phyloP scores from a whole-genome alignment of 2,797 vertebrate genomes.

The Sebastes jordani region DNA sequence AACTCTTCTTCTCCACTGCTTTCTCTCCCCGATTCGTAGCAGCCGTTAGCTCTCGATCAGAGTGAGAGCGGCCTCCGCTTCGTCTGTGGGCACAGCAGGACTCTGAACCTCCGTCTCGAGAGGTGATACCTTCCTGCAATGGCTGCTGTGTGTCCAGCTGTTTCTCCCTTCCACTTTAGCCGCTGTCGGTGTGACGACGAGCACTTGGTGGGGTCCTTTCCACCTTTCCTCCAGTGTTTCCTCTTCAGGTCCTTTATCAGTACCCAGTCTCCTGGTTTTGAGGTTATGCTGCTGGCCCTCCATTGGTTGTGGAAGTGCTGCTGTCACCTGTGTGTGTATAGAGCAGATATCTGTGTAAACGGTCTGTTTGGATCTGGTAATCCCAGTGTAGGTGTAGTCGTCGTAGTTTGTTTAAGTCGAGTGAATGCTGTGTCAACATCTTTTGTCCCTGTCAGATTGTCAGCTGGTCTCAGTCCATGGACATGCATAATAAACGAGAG shows the following conservation, averaged over 20 bases:
- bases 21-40: background rate
- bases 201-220: no score
- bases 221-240: no score
- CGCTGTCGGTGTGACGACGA: background rate
- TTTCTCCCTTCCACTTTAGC: background rate
- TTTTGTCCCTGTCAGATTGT: background rate
- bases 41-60: background rate
- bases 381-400: background rate
- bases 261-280: no score
- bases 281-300: background rate
- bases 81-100: background rate
- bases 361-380: background rate
- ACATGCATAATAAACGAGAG: background rate
- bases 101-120: background rate
- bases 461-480: background rate
- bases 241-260: no score
- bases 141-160: background rate
- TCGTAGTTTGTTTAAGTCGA: background rate
- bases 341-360: background rate
- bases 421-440: background rate
- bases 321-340: no score
- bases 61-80: background rate
- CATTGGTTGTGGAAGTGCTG: background rate
- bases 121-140: rapidly evolving
- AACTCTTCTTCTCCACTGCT: background rate